Base-by-base conservation (phyloP, 1,140 invertebrate genomes). In the Meloidogyne exigua region DNA sequence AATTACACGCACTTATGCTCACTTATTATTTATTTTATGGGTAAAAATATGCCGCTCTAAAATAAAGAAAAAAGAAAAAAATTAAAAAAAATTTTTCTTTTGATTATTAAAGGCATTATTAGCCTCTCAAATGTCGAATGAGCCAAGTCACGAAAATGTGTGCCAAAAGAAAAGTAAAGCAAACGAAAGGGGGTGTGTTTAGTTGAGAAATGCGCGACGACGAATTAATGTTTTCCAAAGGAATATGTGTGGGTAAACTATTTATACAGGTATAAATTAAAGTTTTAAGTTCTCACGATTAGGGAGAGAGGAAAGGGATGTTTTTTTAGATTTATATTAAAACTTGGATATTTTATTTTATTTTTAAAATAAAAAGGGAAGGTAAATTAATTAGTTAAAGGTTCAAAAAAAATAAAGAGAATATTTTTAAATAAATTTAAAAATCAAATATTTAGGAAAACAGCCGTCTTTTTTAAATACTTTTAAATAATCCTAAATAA, bases 241-340 rank as follows among this genome's bases (percentile, higher is more conserved):
- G 18, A n/a, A 12, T 57, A n/a, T 9, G 49, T 57, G 49, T n/a
- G 18, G 49, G 49, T n/a, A n/a, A n/a, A 18, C n/a, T n/a, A n/a
- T n/a, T n/a, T n/a, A n/a, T n/a, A n/a, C 7, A n/a, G n/a, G 49
- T 9, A n/a, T n/a, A n/a, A n/a, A n/a, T 9, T 57, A n/a, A 57
- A n/a, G n/a, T 57, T 57, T 57, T 57, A 57, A n/a, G 18, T 57
- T 57, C 49, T 57, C 49, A 57, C 49, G 49, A 57, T n/a, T 57
- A n/a, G 49, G 21, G 18, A 12, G n/a, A 44, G 13, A 13, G 42
- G n/a, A 44, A 49, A 12, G 49, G 49, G 49, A n/a, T n/a, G n/a
- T n/a, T 57, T 57, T 57, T 57, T 57, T n/a, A n/a, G n/a, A n/a
- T 57, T 5, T 7, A 57, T 32, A 57, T n/a, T 57, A n/a, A 57